Evolutionary conservation across 2,888 invertebrate species (phyloP).

Genomic region (Xanthia togata): DNA sequence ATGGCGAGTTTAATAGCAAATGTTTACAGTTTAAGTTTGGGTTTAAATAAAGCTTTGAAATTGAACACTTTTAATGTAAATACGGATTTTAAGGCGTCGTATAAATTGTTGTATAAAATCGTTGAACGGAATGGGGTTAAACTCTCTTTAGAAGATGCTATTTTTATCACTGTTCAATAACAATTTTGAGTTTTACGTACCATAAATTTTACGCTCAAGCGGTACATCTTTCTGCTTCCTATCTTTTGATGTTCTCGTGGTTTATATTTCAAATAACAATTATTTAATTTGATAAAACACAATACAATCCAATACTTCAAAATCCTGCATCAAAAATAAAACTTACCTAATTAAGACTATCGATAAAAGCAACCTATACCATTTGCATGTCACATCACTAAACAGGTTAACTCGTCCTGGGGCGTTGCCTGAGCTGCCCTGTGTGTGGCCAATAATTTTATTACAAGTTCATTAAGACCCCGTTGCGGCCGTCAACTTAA

Average conservation of each 20-base stretch:
- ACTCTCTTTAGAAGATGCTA: constrained; percentile 37
- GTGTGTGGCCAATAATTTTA: constrained; percentile 90
- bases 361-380: constrained; percentile 51
- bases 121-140: constrained; percentile 36
- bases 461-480: constrained; percentile 89
- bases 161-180: constrained; percentile 41
- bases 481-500: constrained; percentile 79
- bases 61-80: constrained; percentile 50
- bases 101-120: constrained; percentile 45
- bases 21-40: constrained; percentile 72
- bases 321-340: not conserved
- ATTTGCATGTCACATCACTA: constrained; percentile 74
- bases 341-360: constrained; percentile 2
- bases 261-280: not conserved
- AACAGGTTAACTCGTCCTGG: constrained; percentile 85
- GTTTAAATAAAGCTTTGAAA: constrained; percentile 66
- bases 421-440: constrained; percentile 87
- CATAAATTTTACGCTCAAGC: constrained; percentile 24
- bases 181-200: constrained; percentile 31
- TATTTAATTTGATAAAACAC: not conserved
- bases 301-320: too few species aligned
- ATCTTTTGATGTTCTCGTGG: not conserved
- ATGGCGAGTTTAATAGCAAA: constrained; percentile 76
- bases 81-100: constrained; percentile 38
- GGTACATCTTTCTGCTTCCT: constrained; percentile 4